A percentile compares a stretch with the other conserved stretches of the same genome.
phyloP scores from a whole-genome alignment of 2,888 invertebrate species.

The Synanthedon formicaeformis region DNA sequence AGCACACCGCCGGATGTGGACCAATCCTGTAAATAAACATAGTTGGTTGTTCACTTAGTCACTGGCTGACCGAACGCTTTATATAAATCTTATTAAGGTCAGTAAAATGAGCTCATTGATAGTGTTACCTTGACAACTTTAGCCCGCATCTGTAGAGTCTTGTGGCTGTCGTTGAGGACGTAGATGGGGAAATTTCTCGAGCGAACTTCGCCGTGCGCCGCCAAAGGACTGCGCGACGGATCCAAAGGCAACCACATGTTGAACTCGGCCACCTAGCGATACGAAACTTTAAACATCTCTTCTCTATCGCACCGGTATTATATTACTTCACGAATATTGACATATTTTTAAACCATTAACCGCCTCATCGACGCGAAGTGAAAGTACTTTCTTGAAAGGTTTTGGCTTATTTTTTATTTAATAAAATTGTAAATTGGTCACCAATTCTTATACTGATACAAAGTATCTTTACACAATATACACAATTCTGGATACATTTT shows the following conservation, averaged over 20 bases:
- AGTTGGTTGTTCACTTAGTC: background rate
- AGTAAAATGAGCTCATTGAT: conserved; percentile 80
- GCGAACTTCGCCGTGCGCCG: conserved; percentile 76
- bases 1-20: conserved; percentile 89
- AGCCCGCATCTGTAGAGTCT: conserved; percentile 88
- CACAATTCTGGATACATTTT: no score
- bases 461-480: no score
- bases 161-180: conserved; percentile 93
- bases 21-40: conserved; percentile 76
- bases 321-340: no score
- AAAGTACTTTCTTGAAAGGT: no score
- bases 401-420: no score
- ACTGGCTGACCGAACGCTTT: no score
- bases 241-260: conserved; percentile 95
- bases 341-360: no score
- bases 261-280: conserved; percentile 85
- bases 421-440: no score
- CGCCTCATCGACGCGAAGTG: no score
- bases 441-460: no score
- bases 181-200: conserved; percentile 88
- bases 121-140: conserved; percentile 77
- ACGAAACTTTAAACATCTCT: background rate
- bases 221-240: conserved; percentile 64
- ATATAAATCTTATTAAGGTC: no score
- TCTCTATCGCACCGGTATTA: no score